These are phyloP conservation scores for Halcyon senegalensis DNA, from an alignment of 2,113 vertebrate genomes.

Conservation along the genomic window DNA sequence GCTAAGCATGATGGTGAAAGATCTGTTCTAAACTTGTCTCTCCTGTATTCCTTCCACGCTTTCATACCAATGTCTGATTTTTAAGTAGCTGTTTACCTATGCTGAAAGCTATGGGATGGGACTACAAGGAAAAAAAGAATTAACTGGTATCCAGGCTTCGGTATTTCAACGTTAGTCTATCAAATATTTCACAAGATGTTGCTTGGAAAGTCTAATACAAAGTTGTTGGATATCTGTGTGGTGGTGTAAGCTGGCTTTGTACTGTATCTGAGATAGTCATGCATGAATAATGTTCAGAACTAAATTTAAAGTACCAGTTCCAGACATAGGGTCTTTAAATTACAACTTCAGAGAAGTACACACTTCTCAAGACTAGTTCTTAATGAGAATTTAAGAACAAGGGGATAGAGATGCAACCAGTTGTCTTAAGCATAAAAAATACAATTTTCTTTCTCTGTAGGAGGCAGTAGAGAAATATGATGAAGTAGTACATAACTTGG, in stretches of 20 bases:
- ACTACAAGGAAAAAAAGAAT: background rate
- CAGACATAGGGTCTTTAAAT: background rate
- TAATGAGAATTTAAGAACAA: background rate
- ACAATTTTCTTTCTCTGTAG: constrained; percentile 64
- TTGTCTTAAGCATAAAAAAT: background rate
- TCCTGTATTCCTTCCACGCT: background rate
- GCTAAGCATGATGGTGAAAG: background rate
- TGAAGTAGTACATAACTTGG: constrained; percentile 91
- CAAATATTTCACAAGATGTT: background rate
- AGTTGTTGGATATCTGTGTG: background rate
- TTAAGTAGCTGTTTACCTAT: background rate
- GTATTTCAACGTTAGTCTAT: background rate
- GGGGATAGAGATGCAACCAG: background rate
- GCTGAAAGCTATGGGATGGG: background rate
- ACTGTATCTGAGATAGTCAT: background rate
- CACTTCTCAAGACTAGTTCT: background rate
- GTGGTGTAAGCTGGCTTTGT: background rate
- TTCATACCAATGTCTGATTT: background rate
- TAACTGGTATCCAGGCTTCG: background rate
- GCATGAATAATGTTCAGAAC: background rate
- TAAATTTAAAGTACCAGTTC: background rate
- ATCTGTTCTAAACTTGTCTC: background rate
- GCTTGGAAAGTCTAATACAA: background rate
- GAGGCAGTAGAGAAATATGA: constrained; percentile 91
- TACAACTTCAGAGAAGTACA: background rate